A percentile compares a stretch with the other conserved stretches of the same genome.
Evolutionary conservation across 2,797 vertebrate species (phyloP).

Genomic region (Australoheros facetus): DNA sequence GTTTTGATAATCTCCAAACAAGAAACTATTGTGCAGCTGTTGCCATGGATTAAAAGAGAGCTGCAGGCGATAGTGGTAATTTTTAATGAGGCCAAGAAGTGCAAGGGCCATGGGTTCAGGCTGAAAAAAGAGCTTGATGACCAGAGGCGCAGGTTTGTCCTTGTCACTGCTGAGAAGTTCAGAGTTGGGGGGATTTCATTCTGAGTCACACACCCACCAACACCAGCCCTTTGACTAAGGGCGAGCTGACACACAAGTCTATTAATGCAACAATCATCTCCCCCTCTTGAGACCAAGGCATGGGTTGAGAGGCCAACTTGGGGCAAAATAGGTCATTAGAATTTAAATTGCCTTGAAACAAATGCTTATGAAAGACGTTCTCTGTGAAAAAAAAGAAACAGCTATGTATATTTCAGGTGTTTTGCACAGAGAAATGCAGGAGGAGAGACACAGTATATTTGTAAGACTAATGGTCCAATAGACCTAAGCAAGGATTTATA

Average conservation of each 20-base stretch:
- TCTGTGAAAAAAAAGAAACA: not conserved
- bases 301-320: conserved; percentile 50
- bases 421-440: not conserved
- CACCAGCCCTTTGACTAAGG: conserved; percentile 49
- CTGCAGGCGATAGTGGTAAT: conserved; percentile 18
- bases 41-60: conserved; percentile 35
- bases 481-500: not conserved
- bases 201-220: conserved; percentile 60
- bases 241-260: conserved; percentile 56
- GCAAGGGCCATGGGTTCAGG: conserved; percentile 35
- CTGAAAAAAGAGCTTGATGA: conserved; percentile 39
- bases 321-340: conserved; percentile 45
- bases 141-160: conserved; percentile 54
- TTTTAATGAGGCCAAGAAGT: conserved; percentile 40
- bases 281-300: conserved; percentile 12
- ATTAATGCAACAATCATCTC: conserved; percentile 66
- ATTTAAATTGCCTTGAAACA: conserved; percentile 53
- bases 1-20: conserved; percentile 58
- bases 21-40: conserved; percentile 46
- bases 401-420: not conserved
- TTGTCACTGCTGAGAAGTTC: conserved; percentile 57
- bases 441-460: not conserved
- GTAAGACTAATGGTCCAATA: not conserved
- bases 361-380: conserved; percentile 3
- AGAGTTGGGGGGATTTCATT: conserved; percentile 47